These are phyloP conservation scores for Sebastes cheni DNA, from an alignment of 2,797 vertebrate genomes.

Conservation along the genomic window DNA sequence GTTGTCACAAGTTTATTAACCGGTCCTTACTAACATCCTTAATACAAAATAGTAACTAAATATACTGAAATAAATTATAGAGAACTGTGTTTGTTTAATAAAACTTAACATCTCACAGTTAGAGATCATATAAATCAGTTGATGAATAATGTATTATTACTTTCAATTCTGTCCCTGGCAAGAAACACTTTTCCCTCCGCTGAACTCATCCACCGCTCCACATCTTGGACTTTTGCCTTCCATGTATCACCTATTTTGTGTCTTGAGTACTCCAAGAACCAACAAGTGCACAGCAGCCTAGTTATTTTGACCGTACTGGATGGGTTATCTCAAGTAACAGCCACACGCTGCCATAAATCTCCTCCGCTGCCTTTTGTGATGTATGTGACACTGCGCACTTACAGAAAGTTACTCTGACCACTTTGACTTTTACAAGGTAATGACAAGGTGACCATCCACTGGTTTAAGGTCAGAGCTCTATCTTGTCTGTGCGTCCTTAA, in stretches of 20 bases:
- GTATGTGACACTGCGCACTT: constrained; percentile 19
- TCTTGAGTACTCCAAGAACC: constrained; percentile 22
- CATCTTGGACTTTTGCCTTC: neutral
- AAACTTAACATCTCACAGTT: neutral
- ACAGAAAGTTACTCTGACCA: constrained; percentile 16
- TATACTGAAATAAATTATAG: neutral
- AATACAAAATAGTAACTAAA: neutral
- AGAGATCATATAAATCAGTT: constrained; percentile 3
- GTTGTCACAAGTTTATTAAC: too few species aligned
- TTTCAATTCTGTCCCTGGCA: constrained; percentile 7
- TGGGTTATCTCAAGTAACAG: constrained; percentile 52
- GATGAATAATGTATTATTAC: constrained; percentile 11
- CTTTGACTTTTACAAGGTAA: constrained; percentile 31
- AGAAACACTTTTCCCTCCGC: neutral
- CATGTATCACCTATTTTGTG: constrained; percentile 12
- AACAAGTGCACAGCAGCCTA: constrained; percentile 6
- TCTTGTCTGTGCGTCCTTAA: neutral
- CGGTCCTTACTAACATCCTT: too few species aligned
- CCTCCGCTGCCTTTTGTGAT: constrained; percentile 43
- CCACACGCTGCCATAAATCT: constrained; percentile 40
- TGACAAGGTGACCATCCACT: constrained; percentile 14
- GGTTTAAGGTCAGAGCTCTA: neutral
- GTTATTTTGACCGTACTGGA: constrained; percentile 56
- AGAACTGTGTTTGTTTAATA: neutral
- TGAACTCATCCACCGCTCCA: neutral